phyloP scores from a whole-genome alignment of 2,113 vertebrate species.

The Oreotrochilus melanogaster region DNA sequence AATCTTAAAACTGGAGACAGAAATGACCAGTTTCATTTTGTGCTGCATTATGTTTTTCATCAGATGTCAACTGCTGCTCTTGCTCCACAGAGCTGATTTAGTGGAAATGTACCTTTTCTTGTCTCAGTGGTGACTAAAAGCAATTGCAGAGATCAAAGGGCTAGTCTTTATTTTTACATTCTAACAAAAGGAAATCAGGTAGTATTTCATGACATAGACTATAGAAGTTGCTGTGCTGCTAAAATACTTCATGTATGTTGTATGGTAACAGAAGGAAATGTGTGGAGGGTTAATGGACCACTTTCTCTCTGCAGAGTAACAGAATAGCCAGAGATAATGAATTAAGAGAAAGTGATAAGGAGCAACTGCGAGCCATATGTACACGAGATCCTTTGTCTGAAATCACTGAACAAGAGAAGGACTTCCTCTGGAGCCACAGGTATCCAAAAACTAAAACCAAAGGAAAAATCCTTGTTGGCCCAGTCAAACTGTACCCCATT shows the following conservation, averaged over 20 bases:
- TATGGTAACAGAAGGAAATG: neutral
- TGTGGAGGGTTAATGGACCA: neutral
- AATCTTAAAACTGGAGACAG: neutral
- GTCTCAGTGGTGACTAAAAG: neutral
- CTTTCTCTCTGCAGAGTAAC: slow-evolving; percentile 85
- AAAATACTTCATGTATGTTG: neutral
- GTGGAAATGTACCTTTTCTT: neutral
- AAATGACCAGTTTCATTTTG: neutral
- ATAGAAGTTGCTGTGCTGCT: neutral
- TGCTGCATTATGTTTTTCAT: neutral
- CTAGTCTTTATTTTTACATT: neutral
- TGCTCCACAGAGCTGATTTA: neutral
- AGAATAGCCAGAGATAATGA: slow-evolving; percentile 93
- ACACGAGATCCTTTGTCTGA: slow-evolving; percentile 96
- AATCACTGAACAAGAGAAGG: slow-evolving; percentile 99
- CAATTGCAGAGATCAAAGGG: neutral
- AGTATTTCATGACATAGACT: neutral
- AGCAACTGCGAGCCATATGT: slow-evolving; percentile 92
- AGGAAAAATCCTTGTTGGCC: neutral
- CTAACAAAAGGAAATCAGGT: neutral
- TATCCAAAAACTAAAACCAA: slow-evolving; percentile 40
- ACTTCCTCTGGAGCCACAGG: slow-evolving; percentile 98
- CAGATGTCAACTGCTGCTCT: neutral
- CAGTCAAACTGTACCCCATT: neutral
- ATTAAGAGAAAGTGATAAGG: slow-evolving; percentile 90